Evolutionary conservation across 2,797 vertebrate genomes (phyloP).

Genomic region (Anolis apletophallus): DNA sequence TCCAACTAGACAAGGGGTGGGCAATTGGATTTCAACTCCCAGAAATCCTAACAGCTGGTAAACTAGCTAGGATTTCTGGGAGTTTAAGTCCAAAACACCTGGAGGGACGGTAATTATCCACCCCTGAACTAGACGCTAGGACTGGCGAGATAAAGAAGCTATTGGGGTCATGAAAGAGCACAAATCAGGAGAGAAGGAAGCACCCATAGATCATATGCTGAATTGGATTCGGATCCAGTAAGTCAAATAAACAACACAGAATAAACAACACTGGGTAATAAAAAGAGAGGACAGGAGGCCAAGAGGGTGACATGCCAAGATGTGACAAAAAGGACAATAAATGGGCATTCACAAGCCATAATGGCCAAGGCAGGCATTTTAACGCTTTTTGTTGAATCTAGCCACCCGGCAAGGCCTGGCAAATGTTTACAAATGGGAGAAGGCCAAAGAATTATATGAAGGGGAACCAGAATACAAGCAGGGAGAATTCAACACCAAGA

Average conservation of each 20-base stretch:
- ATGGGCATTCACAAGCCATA: background rate
- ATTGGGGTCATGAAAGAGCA: fast-evolving
- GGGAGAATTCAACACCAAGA: background rate
- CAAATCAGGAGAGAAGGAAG: fast-evolving
- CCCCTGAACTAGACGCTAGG: too few relatives aligned
- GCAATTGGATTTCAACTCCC: too few relatives aligned
- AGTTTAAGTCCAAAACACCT: too few relatives aligned
- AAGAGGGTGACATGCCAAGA: background rate
- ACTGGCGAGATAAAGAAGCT: background rate
- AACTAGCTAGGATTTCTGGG: too few relatives aligned
- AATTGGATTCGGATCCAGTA: background rate
- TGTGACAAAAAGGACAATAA: background rate
- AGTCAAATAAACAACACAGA: background rate
- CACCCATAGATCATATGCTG: background rate
- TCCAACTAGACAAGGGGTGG: too few relatives aligned
- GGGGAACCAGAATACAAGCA: background rate
- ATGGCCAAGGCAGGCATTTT: background rate
- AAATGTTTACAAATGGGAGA: background rate
- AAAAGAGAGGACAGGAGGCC: background rate
- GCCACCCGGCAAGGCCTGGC: background rate
- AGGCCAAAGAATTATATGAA: too few relatives aligned
- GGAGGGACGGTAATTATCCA: too few relatives aligned
- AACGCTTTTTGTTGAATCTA: conserved; percentile 22
- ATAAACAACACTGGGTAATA: background rate
- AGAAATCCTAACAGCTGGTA: too few relatives aligned